These are phyloP conservation scores for Geopemphigus sp. DNA, from an alignment of 1,140 invertebrate genomes.

Conservation along the genomic window DNA sequence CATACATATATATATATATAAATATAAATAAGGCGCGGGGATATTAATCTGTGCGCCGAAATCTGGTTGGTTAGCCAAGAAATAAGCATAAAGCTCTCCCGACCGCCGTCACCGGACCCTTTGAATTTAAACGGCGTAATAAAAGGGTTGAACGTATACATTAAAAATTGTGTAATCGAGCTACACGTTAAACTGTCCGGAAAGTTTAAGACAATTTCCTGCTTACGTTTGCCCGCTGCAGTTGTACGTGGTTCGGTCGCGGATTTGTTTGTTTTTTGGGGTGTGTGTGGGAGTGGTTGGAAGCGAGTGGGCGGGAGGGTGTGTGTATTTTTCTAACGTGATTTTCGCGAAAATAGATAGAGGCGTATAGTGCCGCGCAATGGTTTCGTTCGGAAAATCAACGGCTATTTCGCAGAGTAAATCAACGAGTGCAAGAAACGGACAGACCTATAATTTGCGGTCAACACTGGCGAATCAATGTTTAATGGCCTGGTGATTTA, in stretches of 20 bases:
- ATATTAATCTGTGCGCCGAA: background rate
- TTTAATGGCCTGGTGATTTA: background rate
- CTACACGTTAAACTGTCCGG: slow-evolving; percentile 20
- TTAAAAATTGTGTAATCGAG: slow-evolving; percentile 44
- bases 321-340: too few relatives aligned
- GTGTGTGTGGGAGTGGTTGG: too few relatives aligned
- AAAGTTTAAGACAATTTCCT: slow-evolving; percentile 44
- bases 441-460: background rate
- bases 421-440: background rate
- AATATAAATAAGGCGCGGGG: background rate
- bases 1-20: too few relatives aligned
- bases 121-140: slow-evolving; percentile 32
- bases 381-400: too few relatives aligned
- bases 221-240: slow-evolving; percentile 6
- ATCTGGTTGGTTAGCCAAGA: slow-evolving; percentile 29
- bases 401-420: too few relatives aligned
- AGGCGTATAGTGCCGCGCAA: too few relatives aligned
- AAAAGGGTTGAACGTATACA: slow-evolving; percentile 38
- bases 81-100: slow-evolving; percentile 26
- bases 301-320: too few relatives aligned
- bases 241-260: too few relatives aligned
- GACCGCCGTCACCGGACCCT: background rate
- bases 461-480: background rate
- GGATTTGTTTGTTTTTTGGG: too few relatives aligned
- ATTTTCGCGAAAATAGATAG: background rate